These are phyloP conservation scores for Mellilla xanthometata DNA, from an alignment of 2,888 invertebrate species.

Conservation along the genomic window DNA sequence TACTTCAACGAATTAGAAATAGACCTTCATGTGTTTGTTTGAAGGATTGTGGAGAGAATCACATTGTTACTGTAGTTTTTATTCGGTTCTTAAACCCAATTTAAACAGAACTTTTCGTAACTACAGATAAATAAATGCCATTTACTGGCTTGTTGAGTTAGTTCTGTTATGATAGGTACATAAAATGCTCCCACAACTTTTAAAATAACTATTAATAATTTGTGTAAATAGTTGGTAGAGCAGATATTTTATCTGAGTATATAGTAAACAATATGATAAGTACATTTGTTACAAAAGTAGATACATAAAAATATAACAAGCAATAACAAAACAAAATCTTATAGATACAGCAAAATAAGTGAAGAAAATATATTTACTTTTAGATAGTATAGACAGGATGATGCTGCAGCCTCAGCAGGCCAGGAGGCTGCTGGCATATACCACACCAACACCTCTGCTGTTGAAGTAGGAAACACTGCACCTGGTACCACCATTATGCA, in stretches of 20 bases:
- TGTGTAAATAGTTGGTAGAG: no score
- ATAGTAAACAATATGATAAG: conserved; percentile 26
- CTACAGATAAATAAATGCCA: no score
- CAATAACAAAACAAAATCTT: conserved; percentile 51
- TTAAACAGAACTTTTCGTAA: no score
- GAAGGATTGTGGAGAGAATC: no score
- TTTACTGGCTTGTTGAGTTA: no score
- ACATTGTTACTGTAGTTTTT: no score
- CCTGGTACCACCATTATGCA: conserved; percentile 39
- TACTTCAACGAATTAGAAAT: no score
- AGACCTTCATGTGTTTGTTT: no score
- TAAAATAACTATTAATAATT: no score
- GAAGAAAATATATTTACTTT: conserved; percentile 76
- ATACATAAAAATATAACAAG: conserved; percentile 44
- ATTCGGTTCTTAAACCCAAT: no score
- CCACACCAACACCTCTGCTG: conserved; percentile 49
- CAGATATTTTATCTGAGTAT: conserved; percentile 21
- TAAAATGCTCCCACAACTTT: no score
- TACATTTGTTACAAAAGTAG: conserved; percentile 29
- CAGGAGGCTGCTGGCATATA: conserved; percentile 47
- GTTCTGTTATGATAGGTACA: no score
- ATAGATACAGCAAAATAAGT: conserved; percentile 56
- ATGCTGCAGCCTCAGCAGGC: conserved; percentile 36
- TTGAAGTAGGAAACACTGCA: conserved; percentile 48
- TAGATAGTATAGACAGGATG: conserved; percentile 45